Evolutionary conservation across 23 tunicate genomes (phyloP).

Genomic region (Styela plicata): DNA sequence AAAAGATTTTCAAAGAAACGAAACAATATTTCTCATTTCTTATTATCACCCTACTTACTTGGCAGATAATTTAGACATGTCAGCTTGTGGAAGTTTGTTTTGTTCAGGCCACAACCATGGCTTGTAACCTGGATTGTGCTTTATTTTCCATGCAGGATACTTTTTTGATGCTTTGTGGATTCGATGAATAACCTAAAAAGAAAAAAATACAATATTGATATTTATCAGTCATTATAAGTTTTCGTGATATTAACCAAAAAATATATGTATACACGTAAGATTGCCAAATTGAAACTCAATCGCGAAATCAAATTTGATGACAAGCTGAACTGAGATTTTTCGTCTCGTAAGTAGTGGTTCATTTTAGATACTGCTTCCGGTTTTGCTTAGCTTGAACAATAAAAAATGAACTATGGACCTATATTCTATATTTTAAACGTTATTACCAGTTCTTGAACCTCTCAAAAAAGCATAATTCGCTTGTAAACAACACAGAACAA

Average conservation of each 20-base stretch:
- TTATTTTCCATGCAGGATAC: constrained; percentile 76
- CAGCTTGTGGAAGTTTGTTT: constrained; percentile 67
- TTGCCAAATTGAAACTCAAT: no score
- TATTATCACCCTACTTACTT: no score
- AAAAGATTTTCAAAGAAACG: no score
- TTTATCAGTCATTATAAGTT: no score
- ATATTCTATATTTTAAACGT: not conserved
- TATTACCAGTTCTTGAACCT: no score
- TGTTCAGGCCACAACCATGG: constrained; percentile 97
- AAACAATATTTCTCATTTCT: no score
- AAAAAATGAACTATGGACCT: not conserved
- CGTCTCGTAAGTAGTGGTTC: not conserved
- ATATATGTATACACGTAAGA: no score
- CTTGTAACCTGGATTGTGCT: constrained; percentile 54
- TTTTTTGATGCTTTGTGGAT: constrained; percentile 85
- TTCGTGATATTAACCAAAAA: no score
- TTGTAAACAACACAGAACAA: no score
- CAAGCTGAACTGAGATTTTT: not conserved
- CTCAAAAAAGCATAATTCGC: no score
- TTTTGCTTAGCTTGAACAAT: not conserved
- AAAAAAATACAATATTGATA: no score
- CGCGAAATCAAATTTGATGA: no score
- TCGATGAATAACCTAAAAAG: constrained; percentile 76
- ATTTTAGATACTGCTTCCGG: not conserved
- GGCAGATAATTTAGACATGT: constrained; percentile 61